Evolutionary conservation across 2,888 invertebrate species (phyloP), one percentile per base, ranked within the genome.

Genomic region (Loripinus fragilis): DNA sequence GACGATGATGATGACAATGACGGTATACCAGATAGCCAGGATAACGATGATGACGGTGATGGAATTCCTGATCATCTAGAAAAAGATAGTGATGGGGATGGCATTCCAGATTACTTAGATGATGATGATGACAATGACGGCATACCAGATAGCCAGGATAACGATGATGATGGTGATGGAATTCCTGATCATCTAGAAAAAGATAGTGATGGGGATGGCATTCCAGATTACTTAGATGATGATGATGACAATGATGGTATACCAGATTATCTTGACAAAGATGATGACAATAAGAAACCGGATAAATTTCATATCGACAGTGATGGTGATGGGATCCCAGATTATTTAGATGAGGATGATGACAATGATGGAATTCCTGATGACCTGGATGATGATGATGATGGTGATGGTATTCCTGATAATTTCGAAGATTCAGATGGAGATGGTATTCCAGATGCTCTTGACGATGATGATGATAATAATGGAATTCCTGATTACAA

Each of bases 241-340:
- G 92, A 92, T 79, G 84, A 76, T 33, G 91, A 92, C 81, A 89
- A 89, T 20, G 91, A 92, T 81, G 92, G 92, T 1, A 88, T 92
- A 66, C 89, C 89, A n/a, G 92, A 92, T 65, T 35, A 86, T 50
- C 35, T 81, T n/a, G 91, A 91, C 23, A 72, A 89, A 17, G 91
- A 91, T 81, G 83, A 80, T 70, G 90, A 91, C 81, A 88, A 89
- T 65, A 90, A 88, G 20, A 86, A 88, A 28, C 87, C 82, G 1
- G 86, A 89, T 67, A 81, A 85, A n/a, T 28, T 72, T 10, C 87
- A 89, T 60, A 75, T 85, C 52, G 90, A 90, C 60, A 83, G 78
- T 20, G 91, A 92, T 72, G 91, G 86, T 33, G 90, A 90, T 71
- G 90, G 90, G 7, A 89, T 90, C 65, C 88, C 89, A 12, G 88